Evolutionary conservation across 2,888 invertebrate genomes (phyloP).

Genomic region (Atethmia centrago): DNA sequence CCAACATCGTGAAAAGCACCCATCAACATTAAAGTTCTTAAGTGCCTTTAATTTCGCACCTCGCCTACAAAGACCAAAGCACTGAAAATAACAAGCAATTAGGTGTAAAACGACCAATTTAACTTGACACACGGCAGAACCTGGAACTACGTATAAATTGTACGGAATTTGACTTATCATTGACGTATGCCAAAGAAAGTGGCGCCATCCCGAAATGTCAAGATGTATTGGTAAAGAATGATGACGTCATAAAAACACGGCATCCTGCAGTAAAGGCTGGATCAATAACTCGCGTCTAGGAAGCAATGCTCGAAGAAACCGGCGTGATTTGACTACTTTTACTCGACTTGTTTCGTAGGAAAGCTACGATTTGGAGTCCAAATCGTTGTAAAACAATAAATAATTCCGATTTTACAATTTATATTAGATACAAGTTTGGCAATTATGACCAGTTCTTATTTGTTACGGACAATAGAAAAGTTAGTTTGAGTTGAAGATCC

Average conservation of each 20-base stretch:
- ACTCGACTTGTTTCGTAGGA: not conserved
- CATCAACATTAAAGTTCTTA: constrained; percentile 29
- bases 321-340: not conserved
- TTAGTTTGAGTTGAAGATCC: not conserved
- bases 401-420: too few relatives aligned
- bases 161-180: not conserved
- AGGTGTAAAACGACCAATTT: constrained; percentile 14
- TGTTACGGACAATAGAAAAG: not conserved
- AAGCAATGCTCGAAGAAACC: constrained; percentile 14
- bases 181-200: constrained; percentile 4
- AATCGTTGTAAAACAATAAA: not conserved
- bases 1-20: constrained; percentile 28
- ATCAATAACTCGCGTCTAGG: constrained; percentile 37
- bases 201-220: constrained; percentile 5
- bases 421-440: not conserved
- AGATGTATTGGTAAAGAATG: constrained; percentile 1
- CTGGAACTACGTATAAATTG: not conserved
- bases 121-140: constrained; percentile 2
- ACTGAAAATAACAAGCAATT: constrained; percentile 54
- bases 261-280: constrained; percentile 44
- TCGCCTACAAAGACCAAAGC: constrained; percentile 39
- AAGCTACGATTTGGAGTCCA: not conserved
- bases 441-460: not conserved
- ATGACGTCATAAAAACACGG: constrained; percentile 45
- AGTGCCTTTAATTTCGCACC: constrained; percentile 48